Evolutionary conservation across 2,797 vertebrate genomes (phyloP).

Genomic region (Fundulus diaphanus): DNA sequence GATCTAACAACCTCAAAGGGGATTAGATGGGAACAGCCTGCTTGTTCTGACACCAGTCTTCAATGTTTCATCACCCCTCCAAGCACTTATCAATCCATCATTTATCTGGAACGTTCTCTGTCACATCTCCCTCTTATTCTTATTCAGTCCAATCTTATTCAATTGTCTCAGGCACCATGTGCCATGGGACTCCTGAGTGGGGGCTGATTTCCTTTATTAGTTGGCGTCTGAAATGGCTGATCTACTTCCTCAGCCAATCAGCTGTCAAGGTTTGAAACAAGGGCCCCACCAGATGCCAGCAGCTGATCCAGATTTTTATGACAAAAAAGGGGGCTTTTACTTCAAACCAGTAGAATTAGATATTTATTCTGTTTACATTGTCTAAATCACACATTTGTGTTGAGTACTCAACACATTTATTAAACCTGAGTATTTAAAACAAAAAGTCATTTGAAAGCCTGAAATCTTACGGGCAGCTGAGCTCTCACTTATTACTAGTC

Average conservation of each 20-base stretch:
- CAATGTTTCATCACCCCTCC: conserved; percentile 28
- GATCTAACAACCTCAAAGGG: conserved; percentile 10
- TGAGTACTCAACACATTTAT: background rate
- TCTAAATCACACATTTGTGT: background rate
- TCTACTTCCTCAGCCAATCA: conserved; percentile 81
- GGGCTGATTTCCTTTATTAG: conserved; percentile 76
- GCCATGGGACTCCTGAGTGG: conserved; percentile 58
- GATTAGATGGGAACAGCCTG: background rate
- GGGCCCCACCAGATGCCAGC: conserved; percentile 64
- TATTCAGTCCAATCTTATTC: conserved; percentile 42
- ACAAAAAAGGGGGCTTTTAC: conserved; percentile 21
- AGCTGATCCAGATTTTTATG: conserved; percentile 64
- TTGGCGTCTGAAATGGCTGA: conserved; percentile 73
- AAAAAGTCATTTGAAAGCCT: background rate
- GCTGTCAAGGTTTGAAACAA: conserved; percentile 57
- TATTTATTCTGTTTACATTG: background rate
- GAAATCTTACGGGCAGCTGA: conserved; percentile 19
- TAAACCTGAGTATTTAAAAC: background rate
- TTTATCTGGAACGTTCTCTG: conserved; percentile 37
- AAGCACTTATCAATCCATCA: conserved; percentile 23
- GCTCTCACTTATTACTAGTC: background rate
- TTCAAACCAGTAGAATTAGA: conserved; percentile 3
- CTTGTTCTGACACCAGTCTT: conserved; percentile 16
- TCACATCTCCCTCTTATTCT: conserved; percentile 28
- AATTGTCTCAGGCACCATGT: conserved; percentile 50